A percentile compares a stretch with the other conserved stretches of the same genome.
Evolutionary conservation across 2,797 vertebrate genomes (phyloP).

Genomic region (Botia kubotai): DNA sequence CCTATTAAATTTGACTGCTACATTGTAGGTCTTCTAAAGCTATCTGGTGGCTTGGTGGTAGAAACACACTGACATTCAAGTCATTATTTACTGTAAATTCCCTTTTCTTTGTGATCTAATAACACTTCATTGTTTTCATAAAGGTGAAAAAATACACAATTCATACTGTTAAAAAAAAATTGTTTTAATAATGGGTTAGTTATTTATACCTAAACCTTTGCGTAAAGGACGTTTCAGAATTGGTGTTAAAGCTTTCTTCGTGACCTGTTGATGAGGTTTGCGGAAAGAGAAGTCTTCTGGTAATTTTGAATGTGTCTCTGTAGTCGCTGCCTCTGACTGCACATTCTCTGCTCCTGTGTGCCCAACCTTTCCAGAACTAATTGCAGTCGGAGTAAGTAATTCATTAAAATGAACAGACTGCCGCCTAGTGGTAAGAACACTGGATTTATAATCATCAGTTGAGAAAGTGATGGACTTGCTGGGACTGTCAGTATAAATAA

Average conservation of each 20-base stretch:
- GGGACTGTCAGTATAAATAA: constrained; percentile 52
- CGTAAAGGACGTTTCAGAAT: constrained; percentile 7
- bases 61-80: too few relatives aligned
- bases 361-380: background rate
- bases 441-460: background rate
- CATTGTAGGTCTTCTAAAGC: too few relatives aligned
- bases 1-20: too few relatives aligned
- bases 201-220: constrained; percentile 60
- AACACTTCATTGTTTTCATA: too few relatives aligned
- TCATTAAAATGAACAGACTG: constrained; percentile 62
- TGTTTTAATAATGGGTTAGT: background rate
- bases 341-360: constrained; percentile 31
- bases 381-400: background rate
- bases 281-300: constrained; percentile 26
- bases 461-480: constrained; percentile 38
- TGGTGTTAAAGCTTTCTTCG: constrained; percentile 32
- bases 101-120: too few relatives aligned
- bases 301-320: constrained; percentile 38
- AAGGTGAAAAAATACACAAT: too few relatives aligned
- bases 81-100: too few relatives aligned
- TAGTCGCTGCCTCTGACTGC: constrained; percentile 52
- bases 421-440: constrained; percentile 69
- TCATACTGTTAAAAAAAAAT: too few relatives aligned
- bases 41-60: too few relatives aligned
- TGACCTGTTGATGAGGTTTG: constrained; percentile 23